Percentiles rank a stretch among this genome's conserved stretches.
Evolutionary conservation across 2,113 vertebrate species (phyloP).

Genomic region (Leuciscus idus): DNA sequence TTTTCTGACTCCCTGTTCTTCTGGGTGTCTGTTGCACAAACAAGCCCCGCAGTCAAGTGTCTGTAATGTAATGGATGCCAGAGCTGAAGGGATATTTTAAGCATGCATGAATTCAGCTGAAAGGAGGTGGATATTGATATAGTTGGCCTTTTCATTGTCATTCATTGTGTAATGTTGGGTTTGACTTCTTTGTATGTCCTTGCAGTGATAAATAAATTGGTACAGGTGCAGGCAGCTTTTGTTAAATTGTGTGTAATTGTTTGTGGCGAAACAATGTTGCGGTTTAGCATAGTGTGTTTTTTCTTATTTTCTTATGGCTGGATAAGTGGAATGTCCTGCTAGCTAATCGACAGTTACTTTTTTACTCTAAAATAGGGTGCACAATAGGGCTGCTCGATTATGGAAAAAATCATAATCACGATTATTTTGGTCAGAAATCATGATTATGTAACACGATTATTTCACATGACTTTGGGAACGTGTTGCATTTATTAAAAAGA

Average conservation of each 20-base stretch:
- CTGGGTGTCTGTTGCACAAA: constrained; percentile 8
- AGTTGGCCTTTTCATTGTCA: constrained; percentile 13
- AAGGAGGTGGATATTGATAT: constrained; percentile 43
- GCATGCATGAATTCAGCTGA: constrained; percentile 45
- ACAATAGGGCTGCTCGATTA: too few species aligned
- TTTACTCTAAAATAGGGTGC: background rate
- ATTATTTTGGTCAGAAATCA: too few species aligned
- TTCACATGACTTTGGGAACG: too few species aligned
- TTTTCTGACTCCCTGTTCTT: background rate
- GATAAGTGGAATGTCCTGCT: background rate
- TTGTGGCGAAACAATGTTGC: background rate
- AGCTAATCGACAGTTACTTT: background rate
- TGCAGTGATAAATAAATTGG: background rate
- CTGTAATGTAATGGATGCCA: constrained; percentile 8
- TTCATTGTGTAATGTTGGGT: background rate
- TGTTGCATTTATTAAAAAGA: too few species aligned
- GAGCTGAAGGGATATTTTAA: constrained; percentile 9
- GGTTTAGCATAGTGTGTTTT: too few species aligned
- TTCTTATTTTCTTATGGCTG: background rate
- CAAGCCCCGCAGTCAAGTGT: constrained; percentile 15
- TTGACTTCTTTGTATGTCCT: background rate
- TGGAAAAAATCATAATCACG: too few species aligned
- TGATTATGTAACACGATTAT: too few species aligned
- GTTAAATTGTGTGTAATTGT: background rate
- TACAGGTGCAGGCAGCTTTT: background rate